phyloP scores from a whole-genome alignment of 92 coral and sea anemone species.

The Montipora capitata region DNA sequence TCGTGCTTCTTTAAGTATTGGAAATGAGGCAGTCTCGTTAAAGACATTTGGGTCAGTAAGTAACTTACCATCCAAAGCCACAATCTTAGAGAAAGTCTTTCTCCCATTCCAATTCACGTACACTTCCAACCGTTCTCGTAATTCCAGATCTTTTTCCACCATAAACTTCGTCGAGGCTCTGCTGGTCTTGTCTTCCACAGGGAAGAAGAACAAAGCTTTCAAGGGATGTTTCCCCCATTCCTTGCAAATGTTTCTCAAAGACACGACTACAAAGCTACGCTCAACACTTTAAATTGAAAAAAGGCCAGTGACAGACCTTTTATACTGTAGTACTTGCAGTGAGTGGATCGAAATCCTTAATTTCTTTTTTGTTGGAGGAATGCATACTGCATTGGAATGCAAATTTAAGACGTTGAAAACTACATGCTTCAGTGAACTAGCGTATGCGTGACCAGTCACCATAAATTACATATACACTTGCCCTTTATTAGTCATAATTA shows the following conservation, averaged over 20 bases:
- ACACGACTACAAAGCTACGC: slow-evolving; percentile 16
- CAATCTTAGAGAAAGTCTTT: slow-evolving; percentile 9
- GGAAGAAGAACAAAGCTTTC: slow-evolving; percentile 31
- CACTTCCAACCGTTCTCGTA: slow-evolving; percentile 28
- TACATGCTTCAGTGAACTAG: slow-evolving; percentile 31
- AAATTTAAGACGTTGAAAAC: slow-evolving; percentile 22
- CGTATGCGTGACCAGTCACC: background rate
- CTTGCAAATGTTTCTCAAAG: slow-evolving; percentile 23
- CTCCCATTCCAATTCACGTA: slow-evolving; percentile 16
- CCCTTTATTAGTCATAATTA: background rate
- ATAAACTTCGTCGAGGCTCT: slow-evolving; percentile 21
- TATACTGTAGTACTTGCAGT: slow-evolving; percentile 30
- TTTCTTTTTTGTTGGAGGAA: slow-evolving; percentile 18
- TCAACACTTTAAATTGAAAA: slow-evolving; percentile 12
- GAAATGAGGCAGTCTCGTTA: background rate
- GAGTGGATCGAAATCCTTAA: slow-evolving; percentile 27
- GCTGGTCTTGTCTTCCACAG: slow-evolving; percentile 13
- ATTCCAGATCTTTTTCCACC: slow-evolving; percentile 29
- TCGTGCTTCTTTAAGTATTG: slow-evolving; percentile 2
- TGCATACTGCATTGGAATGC: slow-evolving; percentile 34
- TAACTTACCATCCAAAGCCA: slow-evolving; percentile 34
- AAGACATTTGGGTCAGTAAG: slow-evolving; percentile 2
- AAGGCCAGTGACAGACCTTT: slow-evolving; percentile 29
- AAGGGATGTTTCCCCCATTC: slow-evolving; percentile 15
- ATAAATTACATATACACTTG: too few relatives aligned